Base-by-base conservation (phyloP, 2,888 invertebrate genomes). In the Eilema griseolum region DNA sequence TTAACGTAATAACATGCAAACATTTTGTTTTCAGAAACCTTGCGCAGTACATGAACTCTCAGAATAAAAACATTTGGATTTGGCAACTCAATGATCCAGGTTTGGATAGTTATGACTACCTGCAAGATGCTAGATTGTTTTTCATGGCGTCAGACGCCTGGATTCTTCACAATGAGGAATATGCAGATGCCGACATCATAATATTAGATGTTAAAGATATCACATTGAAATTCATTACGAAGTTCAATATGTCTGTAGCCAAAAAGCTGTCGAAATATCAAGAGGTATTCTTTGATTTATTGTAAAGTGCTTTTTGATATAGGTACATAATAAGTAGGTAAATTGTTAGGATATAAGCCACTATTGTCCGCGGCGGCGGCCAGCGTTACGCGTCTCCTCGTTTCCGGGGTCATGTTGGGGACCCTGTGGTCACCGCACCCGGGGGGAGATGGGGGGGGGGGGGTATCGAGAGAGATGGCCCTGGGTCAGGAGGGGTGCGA, bases 181-280 rank as follows among this genome's bases (percentile, higher is more conserved):
- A 91, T 33, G 87, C 87, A 28, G 91, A 92, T 0, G 85, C 84
- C 2, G 94, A 94, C 66, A 80, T 93, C 0, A 89, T 88, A 0
- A n/a, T 94, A 0, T 69, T 95, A 82, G 95, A 95, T 72, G 90
- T 88, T 0, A 94, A 93, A 70, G 94, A 94, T 72, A 81, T 95
- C 14, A 86, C 89, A 0, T 79, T 95, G 14, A 94, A 90, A 81
- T 92, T 93, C 60, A 65, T 92, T 73, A 96, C 90, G 62, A 97
- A 97, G 69, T 96, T 97, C 80, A 96, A 97, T 85, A 85, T 97
- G 26, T 96, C 97, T 0, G 83, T 97, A 70, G 97, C 97, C 0
- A 96, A 95, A 78, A 93, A 96, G 77, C 93, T 97, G 57, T 89
- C 96, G 5, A 96, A 96, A 80, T 97, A 97, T 82, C 96, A 97